Evolutionary conservation across 2,888 invertebrate species (phyloP).

Genomic region (Lysandra coridon): DNA sequence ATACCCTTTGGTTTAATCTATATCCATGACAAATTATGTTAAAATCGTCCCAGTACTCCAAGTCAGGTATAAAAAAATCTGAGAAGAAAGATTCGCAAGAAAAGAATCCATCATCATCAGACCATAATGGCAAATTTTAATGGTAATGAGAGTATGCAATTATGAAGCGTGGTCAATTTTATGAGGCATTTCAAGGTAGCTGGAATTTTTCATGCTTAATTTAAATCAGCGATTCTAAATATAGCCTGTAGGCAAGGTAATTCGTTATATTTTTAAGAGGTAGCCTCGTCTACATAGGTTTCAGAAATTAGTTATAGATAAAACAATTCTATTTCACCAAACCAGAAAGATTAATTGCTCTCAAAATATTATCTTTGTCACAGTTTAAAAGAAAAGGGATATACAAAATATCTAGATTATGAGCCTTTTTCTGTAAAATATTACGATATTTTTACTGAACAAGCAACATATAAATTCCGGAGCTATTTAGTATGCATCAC

Average conservation of each 20-base stretch:
- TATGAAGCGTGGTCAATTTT: neutral
- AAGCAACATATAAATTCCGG: neutral
- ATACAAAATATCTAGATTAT: neutral
- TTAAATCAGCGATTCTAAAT: neutral
- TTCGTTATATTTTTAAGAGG: neutral
- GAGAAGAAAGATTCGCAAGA: neutral
- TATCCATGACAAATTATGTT: neutral
- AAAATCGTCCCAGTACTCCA: neutral
- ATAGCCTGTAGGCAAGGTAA: neutral
- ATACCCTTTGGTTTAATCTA: neutral
- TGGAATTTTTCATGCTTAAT: neutral
- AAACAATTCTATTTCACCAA: too few relatives aligned
- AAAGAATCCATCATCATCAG: neutral
- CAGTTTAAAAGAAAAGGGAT: too few relatives aligned
- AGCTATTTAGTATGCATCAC: neutral
- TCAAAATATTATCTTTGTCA: too few relatives aligned
- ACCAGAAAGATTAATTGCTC: too few relatives aligned
- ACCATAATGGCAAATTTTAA: neutral
- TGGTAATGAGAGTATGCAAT: neutral
- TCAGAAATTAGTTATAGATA: neutral
- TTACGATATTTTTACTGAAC: neutral
- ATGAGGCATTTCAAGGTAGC: neutral
- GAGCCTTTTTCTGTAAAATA: neutral
- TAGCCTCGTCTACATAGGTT: too few relatives aligned
- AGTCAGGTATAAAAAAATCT: too few relatives aligned